A percentile compares a stretch with the other conserved stretches of the same genome.
Evolutionary conservation across 2,797 vertebrate species (phyloP).

Genomic region (Pangasius mekongensis): DNA sequence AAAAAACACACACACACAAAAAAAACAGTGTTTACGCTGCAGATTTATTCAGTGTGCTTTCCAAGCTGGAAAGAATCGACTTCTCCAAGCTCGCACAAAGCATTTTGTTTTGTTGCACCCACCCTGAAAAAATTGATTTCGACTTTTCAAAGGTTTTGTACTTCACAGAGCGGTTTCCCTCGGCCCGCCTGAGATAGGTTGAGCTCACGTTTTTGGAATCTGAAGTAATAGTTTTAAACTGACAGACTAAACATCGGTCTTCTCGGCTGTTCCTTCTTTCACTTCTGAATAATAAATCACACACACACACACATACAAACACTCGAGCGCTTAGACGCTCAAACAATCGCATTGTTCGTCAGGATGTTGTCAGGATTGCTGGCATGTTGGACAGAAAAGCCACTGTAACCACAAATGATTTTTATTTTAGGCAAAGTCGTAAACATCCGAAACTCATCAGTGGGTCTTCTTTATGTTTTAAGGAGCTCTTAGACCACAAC

Average conservation of each 20-base stretch:
- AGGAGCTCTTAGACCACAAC: constrained; percentile 36
- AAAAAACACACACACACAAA: constrained; percentile 6
- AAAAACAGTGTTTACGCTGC: constrained; percentile 75
- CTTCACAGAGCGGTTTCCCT: constrained; percentile 78
- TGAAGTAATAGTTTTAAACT: constrained; percentile 85
- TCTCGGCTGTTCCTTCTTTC: constrained; percentile 77
- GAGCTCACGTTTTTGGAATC: constrained; percentile 81
- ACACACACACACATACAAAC: constrained; percentile 38
- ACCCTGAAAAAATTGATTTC: constrained; percentile 80
- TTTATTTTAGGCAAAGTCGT: constrained; percentile 31
- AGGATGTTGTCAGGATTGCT: constrained; percentile 31
- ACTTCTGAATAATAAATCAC: constrained; percentile 78
- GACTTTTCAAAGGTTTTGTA: constrained; percentile 83
- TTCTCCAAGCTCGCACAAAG: constrained; percentile 72
- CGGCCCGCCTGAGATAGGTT: constrained; percentile 77
- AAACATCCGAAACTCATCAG: constrained; percentile 36
- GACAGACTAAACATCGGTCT: constrained; percentile 83
- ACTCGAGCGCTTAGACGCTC: constrained; percentile 28
- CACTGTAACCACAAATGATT: constrained; percentile 28
- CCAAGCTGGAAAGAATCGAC: constrained; percentile 76
- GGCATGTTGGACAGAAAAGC: constrained; percentile 37
- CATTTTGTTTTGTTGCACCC: constrained; percentile 76
- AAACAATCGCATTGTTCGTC: constrained; percentile 50
- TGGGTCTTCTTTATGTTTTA: constrained; percentile 1
- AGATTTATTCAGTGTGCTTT: constrained; percentile 77